Evolutionary conservation across 1,140 invertebrate genomes (phyloP).

Genomic region (Bombus pascuorum): DNA sequence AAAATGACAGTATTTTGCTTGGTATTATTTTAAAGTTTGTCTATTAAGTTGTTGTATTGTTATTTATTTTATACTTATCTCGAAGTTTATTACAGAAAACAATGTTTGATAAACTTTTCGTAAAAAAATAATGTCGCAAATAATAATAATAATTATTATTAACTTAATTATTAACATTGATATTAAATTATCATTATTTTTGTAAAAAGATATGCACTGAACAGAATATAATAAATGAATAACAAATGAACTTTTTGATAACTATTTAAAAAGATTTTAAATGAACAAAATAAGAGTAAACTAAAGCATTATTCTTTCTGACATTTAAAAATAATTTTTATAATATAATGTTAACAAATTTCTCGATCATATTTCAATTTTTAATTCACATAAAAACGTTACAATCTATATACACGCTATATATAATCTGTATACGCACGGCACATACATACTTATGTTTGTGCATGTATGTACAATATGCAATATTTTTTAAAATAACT

Average conservation of each 20-base stretch:
- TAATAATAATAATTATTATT: background rate
- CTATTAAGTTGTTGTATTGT: background rate
- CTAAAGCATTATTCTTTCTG: background rate
- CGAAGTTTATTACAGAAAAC: background rate
- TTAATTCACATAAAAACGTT: background rate
- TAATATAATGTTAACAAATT: background rate
- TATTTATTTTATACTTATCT: background rate
- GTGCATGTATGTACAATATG: background rate
- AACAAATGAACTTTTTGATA: background rate
- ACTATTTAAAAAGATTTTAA: background rate
- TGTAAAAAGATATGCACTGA: background rate
- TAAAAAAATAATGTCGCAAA: background rate
- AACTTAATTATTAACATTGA: background rate
- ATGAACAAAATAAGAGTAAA: background rate
- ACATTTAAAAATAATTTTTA: background rate
- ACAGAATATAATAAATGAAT: background rate
- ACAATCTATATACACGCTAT: background rate
- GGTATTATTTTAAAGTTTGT: background rate
- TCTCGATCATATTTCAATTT: background rate
- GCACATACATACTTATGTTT: background rate
- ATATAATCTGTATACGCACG: background rate
- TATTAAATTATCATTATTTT: background rate
- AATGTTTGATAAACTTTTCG: background rate
- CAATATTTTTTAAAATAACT: conserved; percentile 9
- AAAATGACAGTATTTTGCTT: background rate